phyloP scores from a whole-genome alignment of 2,888 invertebrate species.

The Drosophila cognata region DNA sequence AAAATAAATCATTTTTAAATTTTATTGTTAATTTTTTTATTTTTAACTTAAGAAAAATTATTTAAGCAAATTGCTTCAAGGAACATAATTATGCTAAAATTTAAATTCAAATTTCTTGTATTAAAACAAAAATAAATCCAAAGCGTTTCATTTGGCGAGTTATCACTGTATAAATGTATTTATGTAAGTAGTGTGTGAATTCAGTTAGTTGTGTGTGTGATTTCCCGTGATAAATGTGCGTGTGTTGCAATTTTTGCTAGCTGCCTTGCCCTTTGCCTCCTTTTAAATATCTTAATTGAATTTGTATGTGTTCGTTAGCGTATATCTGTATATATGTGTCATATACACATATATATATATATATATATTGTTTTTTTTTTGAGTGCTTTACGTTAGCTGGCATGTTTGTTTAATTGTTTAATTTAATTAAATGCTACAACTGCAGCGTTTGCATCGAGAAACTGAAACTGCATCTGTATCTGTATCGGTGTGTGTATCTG shows the following conservation, averaged over 20 bases:
- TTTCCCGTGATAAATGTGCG: conserved; percentile 67
- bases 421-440: conserved; percentile 81
- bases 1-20: too few species aligned
- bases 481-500: not conserved
- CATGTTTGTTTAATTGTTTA: conserved; percentile 82
- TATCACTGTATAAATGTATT: conserved; percentile 5
- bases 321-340: conserved; percentile 5
- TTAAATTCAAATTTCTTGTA: not conserved
- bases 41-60: too few species aligned
- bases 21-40: not conserved
- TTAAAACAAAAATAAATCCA: not conserved
- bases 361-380: not conserved
- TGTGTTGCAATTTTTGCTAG: conserved; percentile 63
- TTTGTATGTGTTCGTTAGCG: conserved; percentile 62
- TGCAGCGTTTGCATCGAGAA: conserved; percentile 59
- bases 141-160: not conserved
- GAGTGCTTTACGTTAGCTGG: conserved; percentile 32
- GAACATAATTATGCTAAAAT: too few species aligned
- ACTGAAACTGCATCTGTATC: conserved; percentile 20
- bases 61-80: too few species aligned
- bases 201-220: conserved; percentile 3
- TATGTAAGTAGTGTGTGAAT: not conserved
- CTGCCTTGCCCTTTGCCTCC: conserved; percentile 34
- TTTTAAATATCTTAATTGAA: conserved; percentile 73
- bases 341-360: not conserved